phyloP scores from a whole-genome alignment of 1,140 invertebrate genomes.

The Drosophila virilis region DNA sequence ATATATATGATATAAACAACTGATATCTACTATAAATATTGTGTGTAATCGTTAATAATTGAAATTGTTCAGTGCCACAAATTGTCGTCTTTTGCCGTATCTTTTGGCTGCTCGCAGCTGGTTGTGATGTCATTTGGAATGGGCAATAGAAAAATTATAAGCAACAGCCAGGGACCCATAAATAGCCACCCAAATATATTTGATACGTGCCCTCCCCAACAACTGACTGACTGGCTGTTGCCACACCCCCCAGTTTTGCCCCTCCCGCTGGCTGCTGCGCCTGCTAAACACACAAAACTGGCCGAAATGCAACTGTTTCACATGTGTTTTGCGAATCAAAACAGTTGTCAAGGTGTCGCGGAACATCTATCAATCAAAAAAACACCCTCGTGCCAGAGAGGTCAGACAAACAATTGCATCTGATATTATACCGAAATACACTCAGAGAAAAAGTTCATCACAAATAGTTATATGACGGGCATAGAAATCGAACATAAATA shows the following conservation, averaged over 20 bases:
- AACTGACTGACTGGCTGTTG: neutral
- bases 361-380: conserved; percentile 64
- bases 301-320: conserved; percentile 18
- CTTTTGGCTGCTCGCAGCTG: neutral
- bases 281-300: conserved; percentile 21
- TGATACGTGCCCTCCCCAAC: neutral
- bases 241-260: neutral
- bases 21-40: neutral
- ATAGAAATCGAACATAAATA: too few species aligned
- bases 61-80: conserved; percentile 10
- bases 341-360: conserved; percentile 61
- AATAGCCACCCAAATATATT: conserved; percentile 3
- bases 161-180: conserved; percentile 8
- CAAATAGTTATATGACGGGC: neutral
- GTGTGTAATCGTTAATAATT: neutral
- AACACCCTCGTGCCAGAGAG: neutral
- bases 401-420: neutral
- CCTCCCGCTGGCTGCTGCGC: neutral
- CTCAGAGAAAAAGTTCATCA: neutral
- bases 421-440: neutral
- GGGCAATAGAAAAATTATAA: conserved; percentile 9
- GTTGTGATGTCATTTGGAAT: conserved; percentile 17
- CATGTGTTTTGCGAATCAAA: conserved; percentile 44
- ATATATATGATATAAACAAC: neutral
- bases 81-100: conserved; percentile 1